Evolutionary conservation across 2,797 vertebrate genomes (phyloP).

Genomic region (Epinephelus awoara): DNA sequence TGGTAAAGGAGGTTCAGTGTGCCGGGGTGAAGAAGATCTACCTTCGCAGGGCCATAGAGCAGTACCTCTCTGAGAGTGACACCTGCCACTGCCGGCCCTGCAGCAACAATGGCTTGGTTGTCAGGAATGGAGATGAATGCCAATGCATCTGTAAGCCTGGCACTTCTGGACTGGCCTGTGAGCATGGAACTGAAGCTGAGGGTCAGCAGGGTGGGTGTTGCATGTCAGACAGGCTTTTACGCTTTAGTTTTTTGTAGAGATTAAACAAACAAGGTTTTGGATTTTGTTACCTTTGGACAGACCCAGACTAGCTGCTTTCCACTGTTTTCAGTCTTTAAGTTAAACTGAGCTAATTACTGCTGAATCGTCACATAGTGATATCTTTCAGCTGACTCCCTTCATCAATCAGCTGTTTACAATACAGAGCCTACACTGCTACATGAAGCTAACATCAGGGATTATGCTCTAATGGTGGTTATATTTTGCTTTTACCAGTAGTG

Average conservation of each 20-base stretch:
- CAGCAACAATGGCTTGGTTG: conserved; percentile 86
- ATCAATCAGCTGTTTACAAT: too few relatives aligned
- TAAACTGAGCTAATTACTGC: too few relatives aligned
- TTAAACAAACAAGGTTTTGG: too few relatives aligned
- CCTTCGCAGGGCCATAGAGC: conserved; percentile 88
- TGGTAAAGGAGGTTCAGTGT: conserved; percentile 94
- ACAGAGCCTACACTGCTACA: too few relatives aligned
- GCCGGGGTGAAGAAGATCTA: conserved; percentile 87
- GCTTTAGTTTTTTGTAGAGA: too few relatives aligned
- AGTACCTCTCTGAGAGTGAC: conserved; percentile 87
- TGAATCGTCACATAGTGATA: too few relatives aligned
- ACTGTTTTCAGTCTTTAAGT: too few relatives aligned
- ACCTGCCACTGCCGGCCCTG: conserved; percentile 90
- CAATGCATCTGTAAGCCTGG: conserved; percentile 89
- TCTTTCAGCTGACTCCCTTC: too few relatives aligned
- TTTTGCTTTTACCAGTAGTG: background rate
- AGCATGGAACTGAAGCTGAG: conserved; percentile 81
- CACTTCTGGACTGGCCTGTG: conserved; percentile 87
- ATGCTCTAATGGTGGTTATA: background rate
- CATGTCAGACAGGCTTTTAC: too few relatives aligned
- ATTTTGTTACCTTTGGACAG: too few relatives aligned
- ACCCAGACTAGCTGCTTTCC: too few relatives aligned
- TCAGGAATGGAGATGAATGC: conserved; percentile 80
- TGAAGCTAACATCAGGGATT: too few relatives aligned
- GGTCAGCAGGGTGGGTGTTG: conserved; percentile 82